Base-by-base conservation (phyloP, 2,888 invertebrate genomes). In the Eretmocerus hayati region DNA sequence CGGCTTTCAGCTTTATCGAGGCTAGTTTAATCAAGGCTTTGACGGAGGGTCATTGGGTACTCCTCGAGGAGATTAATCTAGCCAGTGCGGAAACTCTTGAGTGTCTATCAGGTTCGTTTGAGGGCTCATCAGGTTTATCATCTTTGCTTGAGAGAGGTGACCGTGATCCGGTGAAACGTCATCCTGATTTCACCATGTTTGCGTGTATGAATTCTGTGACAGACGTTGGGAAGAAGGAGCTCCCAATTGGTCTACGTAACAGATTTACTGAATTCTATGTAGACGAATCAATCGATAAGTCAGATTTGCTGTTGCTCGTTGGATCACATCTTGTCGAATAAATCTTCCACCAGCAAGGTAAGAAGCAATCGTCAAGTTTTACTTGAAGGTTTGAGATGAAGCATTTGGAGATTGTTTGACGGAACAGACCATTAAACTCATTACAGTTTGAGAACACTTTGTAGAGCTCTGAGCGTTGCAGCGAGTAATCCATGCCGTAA, bases 141-240 rank as follows among this genome's bases (percentile, higher is more conserved):
- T 84, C 89, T 45, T 74, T 96, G 38, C 71, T 93, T 47, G 96
- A 96, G 71, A 81, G 90, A 59, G 93, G 94, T n/a, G 94, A 95
- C 65, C 83, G 84, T 58, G 80, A 84, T 51, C 87, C 89, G 0
- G 81, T 96, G 2, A 77, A 80, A 59, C 76, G 91, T 36, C 90
- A 96, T 73, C 78, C 83, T 0, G 80, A 90, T 61, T 97, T 99
- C 65, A 86, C 91, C 0, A 77, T 99, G 38, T 96, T 99, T 72
- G 96, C 97, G 3, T 99, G 97, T 62, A 99, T 99, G 99, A 99
- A 99, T 74, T 99, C 99, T 4, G 95, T 95, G 0, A 99, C 96
- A 0, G 99, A 99, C 74, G 86, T 97, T 1, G 99, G 99, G 0
- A 99, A 99, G 71, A 90, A 90, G 67, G 92, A 97, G 66, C 76